Evolutionary conservation across 1,140 invertebrate genomes (phyloP), one percentile per base, ranked within the genome.

Genomic region (Drosophila biarmipes): DNA sequence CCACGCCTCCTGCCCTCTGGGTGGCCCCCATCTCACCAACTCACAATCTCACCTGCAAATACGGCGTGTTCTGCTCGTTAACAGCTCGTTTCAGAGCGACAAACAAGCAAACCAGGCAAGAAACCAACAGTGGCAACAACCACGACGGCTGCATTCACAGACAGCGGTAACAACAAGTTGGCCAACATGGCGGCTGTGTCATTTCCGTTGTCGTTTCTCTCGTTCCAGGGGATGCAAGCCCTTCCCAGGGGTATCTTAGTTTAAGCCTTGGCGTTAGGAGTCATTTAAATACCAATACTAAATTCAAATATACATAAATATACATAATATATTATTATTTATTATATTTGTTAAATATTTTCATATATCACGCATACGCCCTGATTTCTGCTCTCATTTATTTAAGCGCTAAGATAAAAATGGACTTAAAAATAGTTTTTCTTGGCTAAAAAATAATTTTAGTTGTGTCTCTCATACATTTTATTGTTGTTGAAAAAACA

Each of bases 121-220:
- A 40, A 57, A 42, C 45, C 52, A 66, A 38, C 49, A 73, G 43
- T 42, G 17, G 48, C 67, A 46, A 34, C 55, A 38, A 42, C 46
- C 14, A 42, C 35, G 0, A 42, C 43, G 1, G 31, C 31, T 52
- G 37, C 48, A 48, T 12, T 31, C 45, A 51, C 57, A 51, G 62
- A 37, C 51, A 75, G 31, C 15, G 57, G 45, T 59, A 59, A 76
- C 71, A 67, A 45, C 72, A 53, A 76, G 54, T 58, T 75, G 37
- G 52, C 67, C 73, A 81, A 68, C 72, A 77, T 84, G 80, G 76
- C 62, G 66, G 69, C 77, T 67, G 56, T 52, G 64, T 78, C 78
- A 81, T 87, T 87, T 87, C 82, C 82, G 74, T 58, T 80, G 45
- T 72, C 43, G 40, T 66, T 51, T 10, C 61, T 31, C 19, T 31